These are phyloP conservation scores for Phaethornis superciliosus DNA, from an alignment of 2,113 vertebrate genomes.

Conservation along the genomic window DNA sequence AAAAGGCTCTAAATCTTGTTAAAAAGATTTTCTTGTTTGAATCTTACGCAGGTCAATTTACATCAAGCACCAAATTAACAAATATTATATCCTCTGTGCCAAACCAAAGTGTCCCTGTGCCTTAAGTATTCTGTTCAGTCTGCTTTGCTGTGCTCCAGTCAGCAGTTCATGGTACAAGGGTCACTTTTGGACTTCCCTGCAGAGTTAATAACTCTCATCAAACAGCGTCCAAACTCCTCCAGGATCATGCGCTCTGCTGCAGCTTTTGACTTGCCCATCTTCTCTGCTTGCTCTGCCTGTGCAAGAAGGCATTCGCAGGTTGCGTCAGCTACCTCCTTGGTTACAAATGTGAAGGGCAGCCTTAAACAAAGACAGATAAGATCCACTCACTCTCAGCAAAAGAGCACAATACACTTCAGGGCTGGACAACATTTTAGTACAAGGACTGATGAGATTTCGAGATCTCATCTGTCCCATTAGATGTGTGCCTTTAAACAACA, in stretches of 20 bases:
- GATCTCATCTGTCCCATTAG: background rate
- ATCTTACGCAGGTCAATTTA: conserved; percentile 67
- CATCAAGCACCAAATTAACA: conserved; percentile 77
- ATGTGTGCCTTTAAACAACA: background rate
- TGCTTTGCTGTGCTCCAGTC: conserved; percentile 14
- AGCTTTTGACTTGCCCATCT: conserved; percentile 85
- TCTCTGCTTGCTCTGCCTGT: conserved; percentile 90
- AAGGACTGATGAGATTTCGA: background rate
- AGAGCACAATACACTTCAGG: background rate
- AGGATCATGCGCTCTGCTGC: conserved; percentile 91
- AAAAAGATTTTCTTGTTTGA: conserved; percentile 72
- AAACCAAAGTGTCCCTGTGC: conserved; percentile 73
- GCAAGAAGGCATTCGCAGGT: conserved; percentile 95
- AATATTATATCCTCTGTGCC: conserved; percentile 45
- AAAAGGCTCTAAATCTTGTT: conserved; percentile 71
- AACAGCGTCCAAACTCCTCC: conserved; percentile 97
- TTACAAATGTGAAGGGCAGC: conserved; percentile 94
- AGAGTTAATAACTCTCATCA: conserved; percentile 96
- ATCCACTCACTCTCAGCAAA: background rate
- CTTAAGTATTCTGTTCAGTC: conserved; percentile 64
- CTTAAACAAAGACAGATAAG: conserved; percentile 69
- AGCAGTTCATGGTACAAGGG: conserved; percentile 92
- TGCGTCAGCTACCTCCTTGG: conserved; percentile 94
- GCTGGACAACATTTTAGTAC: background rate
- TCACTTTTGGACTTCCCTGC: conserved; percentile 95